These are phyloP conservation scores for Artibeus lituratus DNA, from an alignment of 2,797 vertebrate species.

Conservation along the genomic window DNA sequence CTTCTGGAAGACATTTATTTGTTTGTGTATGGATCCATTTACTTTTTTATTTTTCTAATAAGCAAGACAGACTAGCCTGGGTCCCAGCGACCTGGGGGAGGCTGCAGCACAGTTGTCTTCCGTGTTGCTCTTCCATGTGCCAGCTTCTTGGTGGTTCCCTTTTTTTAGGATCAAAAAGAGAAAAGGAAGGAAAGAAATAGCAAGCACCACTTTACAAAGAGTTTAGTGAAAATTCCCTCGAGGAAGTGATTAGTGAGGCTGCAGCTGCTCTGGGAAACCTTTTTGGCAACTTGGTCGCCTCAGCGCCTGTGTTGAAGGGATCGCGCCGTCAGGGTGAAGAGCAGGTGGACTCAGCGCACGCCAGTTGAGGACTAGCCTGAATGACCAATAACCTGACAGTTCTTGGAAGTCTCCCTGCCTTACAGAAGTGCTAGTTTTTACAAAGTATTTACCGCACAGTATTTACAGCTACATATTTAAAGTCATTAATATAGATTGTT, in stretches of 20 bases:
- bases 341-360: not conserved
- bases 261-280: not conserved
- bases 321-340: not conserved
- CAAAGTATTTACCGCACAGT: not conserved
- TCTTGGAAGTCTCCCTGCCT: not conserved
- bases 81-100: not conserved
- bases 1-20: not conserved
- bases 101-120: conserved; percentile 65
- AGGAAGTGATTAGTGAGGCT: not conserved
- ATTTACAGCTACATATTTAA: not conserved
- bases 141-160: conserved; percentile 38
- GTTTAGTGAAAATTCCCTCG: not conserved
- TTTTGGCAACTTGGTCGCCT: not conserved
- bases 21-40: not conserved
- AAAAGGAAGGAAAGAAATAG: not conserved
- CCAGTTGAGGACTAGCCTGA: not conserved
- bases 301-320: not conserved
- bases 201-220: not conserved
- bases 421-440: not conserved
- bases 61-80: not conserved
- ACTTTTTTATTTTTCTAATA: not conserved
- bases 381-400: not conserved
- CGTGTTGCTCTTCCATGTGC: conserved; percentile 70
- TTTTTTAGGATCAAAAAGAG: not conserved
- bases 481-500: not conserved